Base-by-base conservation (phyloP, 2,113 vertebrate genomes). In the Plecotus auritus region DNA sequence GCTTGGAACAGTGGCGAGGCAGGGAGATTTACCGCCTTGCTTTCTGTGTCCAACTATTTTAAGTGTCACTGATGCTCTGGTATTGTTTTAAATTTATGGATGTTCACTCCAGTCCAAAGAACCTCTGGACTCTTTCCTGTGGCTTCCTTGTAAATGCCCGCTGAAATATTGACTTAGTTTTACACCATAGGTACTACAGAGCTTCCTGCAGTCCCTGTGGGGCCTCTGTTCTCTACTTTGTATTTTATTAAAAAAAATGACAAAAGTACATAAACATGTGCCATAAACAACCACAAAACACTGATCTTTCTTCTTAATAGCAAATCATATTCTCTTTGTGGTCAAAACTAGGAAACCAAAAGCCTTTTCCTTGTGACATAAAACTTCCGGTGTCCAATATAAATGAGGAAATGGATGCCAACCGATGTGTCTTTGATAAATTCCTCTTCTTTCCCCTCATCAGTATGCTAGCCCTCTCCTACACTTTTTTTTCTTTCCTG, bases 1-100 rank as follows among this genome's bases (percentile, higher is more conserved):
- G 85, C 83, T n/a, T 67, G 73, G 95, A 95, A 81, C 9, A 81
- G 96, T 80, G 93, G 74, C 30, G 40, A 74, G 49, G 83, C 47
- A 69, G 70, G 77, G 66, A 97, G 92, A 97, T 97, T 97, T 95
- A 96, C 64, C 93, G 82, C 88, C 37, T 77, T 42, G 7, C 64
- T 92, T 95, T 97, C 64, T 95, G 40, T 83, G 78, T 72, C 86
- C 91, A 96, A 70, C 80, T 97, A 97, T 97, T 96, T 97, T 95
- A 97, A 94, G 74, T 88, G 82, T 96, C 97, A 89, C 87, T 97
- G 95, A 88, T 35, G 51, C 59, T 93, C 49, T 67, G 16, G 47
- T 96, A 94, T 98, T 59, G 95, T 95, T 91, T 95, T 67, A 96
- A 95, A 96, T 95, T 97, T 91, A 96, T 87, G 88, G 88, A 74